Conservation (phyloP, 2,797 vertebrate genomes). For the Prionace glauca region DNA sequence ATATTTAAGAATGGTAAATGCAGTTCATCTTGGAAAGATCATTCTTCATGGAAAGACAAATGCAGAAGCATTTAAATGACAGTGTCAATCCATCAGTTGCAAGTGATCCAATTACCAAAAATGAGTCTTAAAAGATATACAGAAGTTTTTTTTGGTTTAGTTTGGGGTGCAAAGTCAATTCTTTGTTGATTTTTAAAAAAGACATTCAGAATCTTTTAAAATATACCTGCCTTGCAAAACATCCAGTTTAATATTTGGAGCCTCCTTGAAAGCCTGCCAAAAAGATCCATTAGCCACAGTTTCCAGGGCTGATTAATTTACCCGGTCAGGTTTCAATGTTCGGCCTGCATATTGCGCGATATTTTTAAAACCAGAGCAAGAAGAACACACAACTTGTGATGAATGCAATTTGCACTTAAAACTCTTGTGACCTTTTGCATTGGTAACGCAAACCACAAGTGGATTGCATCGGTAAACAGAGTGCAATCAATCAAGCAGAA, state of each 20-base stretch:
- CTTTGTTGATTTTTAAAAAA: background rate
- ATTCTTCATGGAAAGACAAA: background rate
- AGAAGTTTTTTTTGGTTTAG: background rate
- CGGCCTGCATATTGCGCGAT: background rate
- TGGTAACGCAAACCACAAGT: background rate
- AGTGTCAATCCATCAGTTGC: background rate
- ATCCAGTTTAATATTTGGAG: slow-evolving; percentile 17
- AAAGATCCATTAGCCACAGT: background rate
- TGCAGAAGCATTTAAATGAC: background rate
- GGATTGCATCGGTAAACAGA: background rate
- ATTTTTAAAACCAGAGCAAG: background rate
- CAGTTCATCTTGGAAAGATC: background rate
- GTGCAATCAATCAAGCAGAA: background rate
- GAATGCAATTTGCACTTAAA: background rate
- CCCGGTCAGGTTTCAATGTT: background rate
- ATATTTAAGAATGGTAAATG: background rate
- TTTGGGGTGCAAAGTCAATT: background rate
- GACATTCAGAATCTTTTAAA: slow-evolving; percentile 2
- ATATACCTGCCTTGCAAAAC: background rate
- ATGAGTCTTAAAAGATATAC: background rate
- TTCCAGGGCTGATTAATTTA: background rate
- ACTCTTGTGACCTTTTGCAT: background rate
- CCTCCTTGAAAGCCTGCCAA: background rate
- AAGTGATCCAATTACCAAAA: background rate
- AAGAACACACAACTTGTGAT: background rate